Evolutionary conservation across 1,140 invertebrate species (phyloP), one percentile per base, ranked within the genome.

Genomic region (Kradibia gibbosae): DNA sequence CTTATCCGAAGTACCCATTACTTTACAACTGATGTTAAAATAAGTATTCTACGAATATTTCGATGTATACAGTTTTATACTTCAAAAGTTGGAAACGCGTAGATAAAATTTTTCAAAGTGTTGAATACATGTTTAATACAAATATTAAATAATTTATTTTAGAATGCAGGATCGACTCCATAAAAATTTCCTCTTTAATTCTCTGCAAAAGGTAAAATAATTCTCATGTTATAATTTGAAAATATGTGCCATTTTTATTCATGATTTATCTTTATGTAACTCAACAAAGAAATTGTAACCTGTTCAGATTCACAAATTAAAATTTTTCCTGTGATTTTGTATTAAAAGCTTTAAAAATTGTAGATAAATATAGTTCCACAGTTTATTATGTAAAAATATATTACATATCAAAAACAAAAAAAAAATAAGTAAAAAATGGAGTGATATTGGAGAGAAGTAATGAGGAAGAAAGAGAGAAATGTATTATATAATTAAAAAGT

Each of bases 271-370:
- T n/a, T n/a, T n/a, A n/a, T n/a, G n/a, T n/a, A n/a, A n/a, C n/a
- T n/a, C n/a, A n/a, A n/a, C n/a, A n/a, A n/a, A n/a, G n/a, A n/a
- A 72, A 72, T 53, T 50, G 42, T 70, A 45, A 57, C 57, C 36
- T 36, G 77, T 78, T 48, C 31, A 65, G 7, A 7, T 28, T 65
- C 62, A 71, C 65, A 65, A 78, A 36, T 78, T 78, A 71, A 45
- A 39, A 71, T 31, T 78, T 17, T 1, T 25, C 15, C 22, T 22
- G 15, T 36, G 39, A 78, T n/a, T 36, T n/a, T 42, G 5, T 17
- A 31, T 31, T 72, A 57, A 71, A 34, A 34, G 50, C 11, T 62
- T 48, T 77, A 36, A 36, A 77, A 77, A 65, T 50, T 62, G 17
- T 36, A 31, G 45, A n/a, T 13, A 36, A 60, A 42, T 3, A 55